Conservation (phyloP, 2,797 vertebrate species). For the Phataginus tricuspis region DNA sequence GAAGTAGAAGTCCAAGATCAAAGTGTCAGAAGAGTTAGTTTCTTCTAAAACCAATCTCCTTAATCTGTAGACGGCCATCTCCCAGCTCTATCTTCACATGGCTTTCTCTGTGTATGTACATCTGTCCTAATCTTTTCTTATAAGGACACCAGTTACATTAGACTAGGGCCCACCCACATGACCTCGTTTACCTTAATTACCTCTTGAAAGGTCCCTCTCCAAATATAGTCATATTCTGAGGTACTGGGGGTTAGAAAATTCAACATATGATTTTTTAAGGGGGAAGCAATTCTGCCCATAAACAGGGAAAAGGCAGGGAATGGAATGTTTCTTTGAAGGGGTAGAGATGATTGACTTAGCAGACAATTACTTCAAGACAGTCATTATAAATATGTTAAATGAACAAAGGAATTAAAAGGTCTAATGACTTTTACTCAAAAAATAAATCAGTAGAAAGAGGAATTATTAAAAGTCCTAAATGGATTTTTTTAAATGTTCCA, state of each 20-base stretch:
- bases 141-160: background rate
- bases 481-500: background rate
- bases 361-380: background rate
- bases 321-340: background rate
- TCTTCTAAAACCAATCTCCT: background rate
- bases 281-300: background rate
- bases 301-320: background rate
- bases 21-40: background rate
- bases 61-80: background rate
- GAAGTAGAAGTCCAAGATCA: background rate
- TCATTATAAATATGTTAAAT: background rate
- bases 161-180: background rate
- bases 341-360: background rate
- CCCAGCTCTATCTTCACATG: accelerated
- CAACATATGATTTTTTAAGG: background rate
- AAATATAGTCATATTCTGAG: background rate
- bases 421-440: background rate
- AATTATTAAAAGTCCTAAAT: background rate
- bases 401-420: background rate
- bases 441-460: background rate
- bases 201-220: background rate
- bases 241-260: background rate
- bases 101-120: background rate
- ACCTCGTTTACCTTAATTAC: background rate
- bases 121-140: background rate